A percentile compares a stretch with the other conserved stretches of the same genome.
Conservation (phyloP, 2,113 vertebrate genomes). For the Emydura subglobosa region DNA sequence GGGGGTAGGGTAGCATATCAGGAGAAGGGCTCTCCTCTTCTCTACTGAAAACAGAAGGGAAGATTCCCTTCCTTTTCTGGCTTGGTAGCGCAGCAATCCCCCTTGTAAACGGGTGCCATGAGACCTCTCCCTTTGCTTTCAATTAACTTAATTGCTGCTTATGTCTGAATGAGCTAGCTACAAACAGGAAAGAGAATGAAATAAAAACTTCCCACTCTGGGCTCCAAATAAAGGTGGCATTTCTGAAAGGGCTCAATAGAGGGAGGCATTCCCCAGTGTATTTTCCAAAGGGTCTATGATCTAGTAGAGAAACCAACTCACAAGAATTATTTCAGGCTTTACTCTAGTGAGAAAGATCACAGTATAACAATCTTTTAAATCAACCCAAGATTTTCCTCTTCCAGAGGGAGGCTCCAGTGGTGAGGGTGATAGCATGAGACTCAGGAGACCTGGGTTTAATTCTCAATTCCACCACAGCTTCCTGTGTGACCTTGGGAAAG, state of each 20-base stretch:
- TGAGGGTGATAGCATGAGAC: neutral
- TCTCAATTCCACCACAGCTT: neutral
- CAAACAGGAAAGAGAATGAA: neutral
- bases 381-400: neutral
- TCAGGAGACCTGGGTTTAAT: neutral
- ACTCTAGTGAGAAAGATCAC: neutral
- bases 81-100: neutral
- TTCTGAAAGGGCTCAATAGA: neutral
- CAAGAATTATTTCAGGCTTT: neutral
- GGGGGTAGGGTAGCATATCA: neutral
- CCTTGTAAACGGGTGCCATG: neutral
- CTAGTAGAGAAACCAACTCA: neutral
- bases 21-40: neutral
- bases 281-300: neutral
- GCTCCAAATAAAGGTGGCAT: neutral
- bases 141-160: neutral
- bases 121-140: neutral
- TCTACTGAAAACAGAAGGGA: neutral
- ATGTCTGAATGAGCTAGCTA: neutral
- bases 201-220: neutral
- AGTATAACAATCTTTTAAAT: neutral
- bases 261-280: neutral
- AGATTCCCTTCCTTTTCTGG: neutral
- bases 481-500: neutral
- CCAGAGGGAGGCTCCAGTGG: neutral